phyloP scores from a whole-genome alignment of 2,888 invertebrate species.

The Psylliodes chrysocephalus region DNA sequence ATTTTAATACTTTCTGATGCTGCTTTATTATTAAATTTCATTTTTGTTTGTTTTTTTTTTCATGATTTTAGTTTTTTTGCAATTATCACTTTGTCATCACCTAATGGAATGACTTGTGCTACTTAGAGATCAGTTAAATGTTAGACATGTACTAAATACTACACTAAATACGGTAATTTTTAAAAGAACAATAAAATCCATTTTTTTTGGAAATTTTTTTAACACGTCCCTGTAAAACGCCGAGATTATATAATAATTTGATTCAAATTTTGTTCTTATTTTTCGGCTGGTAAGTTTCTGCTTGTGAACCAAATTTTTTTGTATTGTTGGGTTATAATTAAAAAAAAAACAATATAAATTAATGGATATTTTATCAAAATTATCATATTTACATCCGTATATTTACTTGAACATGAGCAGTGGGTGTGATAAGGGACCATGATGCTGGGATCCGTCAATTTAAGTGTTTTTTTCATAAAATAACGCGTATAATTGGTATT shows the following conservation, averaged over 20 bases:
- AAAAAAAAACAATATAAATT: slow-evolving; percentile 37
- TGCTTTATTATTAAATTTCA: too few species aligned
- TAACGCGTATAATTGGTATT: neutral
- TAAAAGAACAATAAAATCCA: too few species aligned
- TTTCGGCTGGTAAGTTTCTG: slow-evolving; percentile 22
- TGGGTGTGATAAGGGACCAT: slow-evolving; percentile 40
- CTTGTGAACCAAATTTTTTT: slow-evolving; percentile 28
- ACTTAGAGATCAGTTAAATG: too few species aligned
- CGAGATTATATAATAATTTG: neutral
- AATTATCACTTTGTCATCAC: too few species aligned
- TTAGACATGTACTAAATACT: too few species aligned
- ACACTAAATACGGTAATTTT: too few species aligned
- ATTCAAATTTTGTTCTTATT: slow-evolving; percentile 6
- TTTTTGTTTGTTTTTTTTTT: too few species aligned
- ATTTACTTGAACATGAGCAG: slow-evolving; percentile 23
- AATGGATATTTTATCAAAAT: slow-evolving; percentile 42
- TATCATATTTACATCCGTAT: slow-evolving; percentile 44
- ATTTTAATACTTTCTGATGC: too few species aligned
- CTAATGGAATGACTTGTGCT: too few species aligned
- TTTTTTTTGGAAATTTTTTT: neutral
- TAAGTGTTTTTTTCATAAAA: neutral
- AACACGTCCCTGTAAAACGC: neutral
- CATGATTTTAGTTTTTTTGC: too few species aligned
- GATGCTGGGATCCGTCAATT: slow-evolving; percentile 3
- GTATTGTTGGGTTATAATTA: slow-evolving; percentile 31